Base-by-base conservation (phyloP, 2,113 vertebrate genomes). In the Myiozetetes cayanensis region DNA sequence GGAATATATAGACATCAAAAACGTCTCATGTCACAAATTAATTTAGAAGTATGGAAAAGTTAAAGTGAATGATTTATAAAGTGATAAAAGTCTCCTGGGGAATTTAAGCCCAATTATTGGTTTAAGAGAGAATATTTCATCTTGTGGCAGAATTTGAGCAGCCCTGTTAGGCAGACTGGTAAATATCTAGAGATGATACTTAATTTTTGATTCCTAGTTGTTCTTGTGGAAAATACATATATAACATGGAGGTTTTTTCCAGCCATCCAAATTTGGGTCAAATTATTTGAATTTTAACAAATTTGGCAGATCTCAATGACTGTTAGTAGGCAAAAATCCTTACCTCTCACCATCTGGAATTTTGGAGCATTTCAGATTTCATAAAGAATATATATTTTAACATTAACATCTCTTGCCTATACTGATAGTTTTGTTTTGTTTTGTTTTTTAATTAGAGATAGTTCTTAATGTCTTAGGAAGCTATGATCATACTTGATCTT, bases 221-320 rank as follows among this genome's bases (percentile, higher is more conserved):
- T 31, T 59, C 47, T 31, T 66, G 25, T 55, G 33, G 61, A 84
- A 92, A 35, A n/a, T 47, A 33, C 49, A 37, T 37, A 14, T 19
- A 1, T 6, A 67, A 71, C 6, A 4, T 0, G 0, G 27, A 15
- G 11, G 0, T 61, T 77, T 71, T 76, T 46, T 41, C 39, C 52
- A 31, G 14, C 18, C 13, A 15, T 53, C 5, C 2, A 82, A 76
- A 21, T 65, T 31, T 79, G 15, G 19, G 15, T 73, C 11, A 43
- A 46, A 8, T 63, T 79, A 13, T 31, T 53, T 4, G 4, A 35
- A 25, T 70, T 80, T 58, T 46, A 50, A 46, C 22, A 17, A 25
- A 19, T 46, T 53, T 73, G n/a, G 11, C 14, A 6, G 55, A 14
- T 53, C 27, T 65, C 22, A 71, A 1, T 5, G 18, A 56, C n/a